Evolutionary conservation across 2,113 vertebrate genomes (phyloP), one percentile per base, ranked within the genome.

Genomic region (Odobenus rosmarus): DNA sequence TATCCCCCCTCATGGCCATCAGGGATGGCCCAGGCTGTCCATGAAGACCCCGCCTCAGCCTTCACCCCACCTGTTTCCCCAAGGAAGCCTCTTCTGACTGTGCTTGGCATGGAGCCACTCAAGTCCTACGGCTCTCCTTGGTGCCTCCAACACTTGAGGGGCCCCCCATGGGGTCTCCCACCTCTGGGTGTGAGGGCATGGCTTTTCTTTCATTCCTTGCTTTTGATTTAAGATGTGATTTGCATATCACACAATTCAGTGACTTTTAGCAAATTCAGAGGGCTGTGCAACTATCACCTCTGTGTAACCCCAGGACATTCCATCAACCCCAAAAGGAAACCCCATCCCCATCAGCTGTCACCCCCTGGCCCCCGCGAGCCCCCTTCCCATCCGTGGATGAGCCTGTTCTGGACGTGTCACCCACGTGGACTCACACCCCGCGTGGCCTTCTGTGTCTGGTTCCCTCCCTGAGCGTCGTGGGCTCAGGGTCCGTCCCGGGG

Each of bases 141-240:
- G 69, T 39, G 81, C 71, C 71, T 62, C 36, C 80, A 59, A 26
- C 15, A 39, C 67, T 61, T 8, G 0, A 14, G 53, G 36, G 84
- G 24, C 28, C 51, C 61, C 13, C 13, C 1, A 1, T 16, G 74
- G 74, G 26, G 7, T 4, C 42, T 49, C 26, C 42, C 14, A 46
- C 74, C 26, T 26, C 7, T 0, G 14, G 42, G 1, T 11, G 8
- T 62, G 80, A 7, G 2, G 7, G 33, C 13, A 0, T 9, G 46
- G 42, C n/a, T 71, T 77, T 59, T 33, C 55, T 64, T 31, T 53
- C 4, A 4, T 79, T 26, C 3, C n/a, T 83, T n/a, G 4, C 77
- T 80, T 84, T 33, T 6, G 28, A 31, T 31, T 53, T 4, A 53
- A 69, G 49, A 53, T n/a, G 21, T 51, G 26, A 61, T 62, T 77